These are phyloP conservation scores for Astreopora myriophthalma DNA, from an alignment of 64 coral and sea anemone genomes.

Conservation along the genomic window DNA sequence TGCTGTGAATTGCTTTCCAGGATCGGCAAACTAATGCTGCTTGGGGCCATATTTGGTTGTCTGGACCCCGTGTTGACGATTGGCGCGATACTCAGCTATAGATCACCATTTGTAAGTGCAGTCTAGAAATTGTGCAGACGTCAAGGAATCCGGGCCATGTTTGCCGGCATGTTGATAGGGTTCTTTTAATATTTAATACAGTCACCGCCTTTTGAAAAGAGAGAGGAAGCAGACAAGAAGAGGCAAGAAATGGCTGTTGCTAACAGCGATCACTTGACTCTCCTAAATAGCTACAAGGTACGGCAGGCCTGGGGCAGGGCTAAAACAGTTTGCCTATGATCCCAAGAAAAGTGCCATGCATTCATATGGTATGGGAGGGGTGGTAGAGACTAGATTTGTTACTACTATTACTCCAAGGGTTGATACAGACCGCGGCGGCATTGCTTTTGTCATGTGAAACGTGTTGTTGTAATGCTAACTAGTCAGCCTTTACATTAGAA, in stretches of 20 bases:
- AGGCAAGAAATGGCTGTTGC: conserved; percentile 79
- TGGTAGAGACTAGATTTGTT: background rate
- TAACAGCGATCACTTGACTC: conserved; percentile 85
- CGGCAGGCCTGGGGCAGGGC: background rate
- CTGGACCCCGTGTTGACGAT: conserved; percentile 88
- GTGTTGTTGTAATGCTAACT: too few species aligned
- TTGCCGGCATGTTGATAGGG: background rate
- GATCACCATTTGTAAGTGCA: conserved; percentile 87
- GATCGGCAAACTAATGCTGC: conserved; percentile 89
- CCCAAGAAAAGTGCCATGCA: too few species aligned
- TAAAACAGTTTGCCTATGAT: background rate
- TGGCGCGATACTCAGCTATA: conserved; percentile 82
- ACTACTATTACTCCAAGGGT: background rate
- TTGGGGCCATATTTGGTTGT: conserved; percentile 88
- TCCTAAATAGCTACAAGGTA: conserved; percentile 82
- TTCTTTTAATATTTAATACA: background rate
- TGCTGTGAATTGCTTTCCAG: background rate
- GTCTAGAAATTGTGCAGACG: too few species aligned
- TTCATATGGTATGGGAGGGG: background rate
- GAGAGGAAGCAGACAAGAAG: conserved; percentile 92
- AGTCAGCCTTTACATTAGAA: too few species aligned
- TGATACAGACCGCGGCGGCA: too few species aligned
- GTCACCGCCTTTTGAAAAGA: conserved; percentile 86
- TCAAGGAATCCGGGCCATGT: too few species aligned
- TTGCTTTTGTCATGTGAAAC: too few species aligned